Conservation (phyloP, 2,888 invertebrate genomes). For the Lysandra coridon region DNA sequence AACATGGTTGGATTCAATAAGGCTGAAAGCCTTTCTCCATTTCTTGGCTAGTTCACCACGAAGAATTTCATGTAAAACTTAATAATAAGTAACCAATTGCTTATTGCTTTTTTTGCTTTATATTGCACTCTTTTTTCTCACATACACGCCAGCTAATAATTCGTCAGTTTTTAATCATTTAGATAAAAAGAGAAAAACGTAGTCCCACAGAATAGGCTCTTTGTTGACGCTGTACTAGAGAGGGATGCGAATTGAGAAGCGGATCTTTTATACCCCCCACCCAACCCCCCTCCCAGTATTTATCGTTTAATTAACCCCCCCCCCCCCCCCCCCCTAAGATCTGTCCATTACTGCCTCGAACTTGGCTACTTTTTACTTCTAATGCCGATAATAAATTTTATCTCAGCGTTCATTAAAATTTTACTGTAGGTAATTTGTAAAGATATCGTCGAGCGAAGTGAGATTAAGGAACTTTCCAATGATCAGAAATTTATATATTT, state of each 20-base stretch:
- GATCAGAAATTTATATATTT: too few relatives aligned
- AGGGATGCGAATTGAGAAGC: slow-evolving; percentile 79
- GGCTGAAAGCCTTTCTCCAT: too few relatives aligned
- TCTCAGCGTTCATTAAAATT: slow-evolving; percentile 10
- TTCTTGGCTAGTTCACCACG: neutral
- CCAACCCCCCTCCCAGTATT: slow-evolving; percentile 57
- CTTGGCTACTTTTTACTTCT: slow-evolving; percentile 55
- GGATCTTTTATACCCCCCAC: slow-evolving; percentile 67
- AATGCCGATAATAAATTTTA: slow-evolving; percentile 47
- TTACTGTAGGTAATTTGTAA: neutral
- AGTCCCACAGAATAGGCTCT: slow-evolving; percentile 51
- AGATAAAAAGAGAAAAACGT: neutral
- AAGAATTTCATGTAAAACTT: neutral
- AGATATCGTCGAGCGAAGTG: neutral
- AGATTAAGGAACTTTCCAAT: too few relatives aligned
- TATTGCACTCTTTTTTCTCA: too few relatives aligned
- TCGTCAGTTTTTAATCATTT: too few relatives aligned
- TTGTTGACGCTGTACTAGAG: slow-evolving; percentile 74
- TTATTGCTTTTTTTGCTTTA: too few relatives aligned
- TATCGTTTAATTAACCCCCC: slow-evolving; percentile 77
- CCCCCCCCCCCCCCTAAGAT: slow-evolving; percentile 46
- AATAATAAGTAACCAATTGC: neutral
- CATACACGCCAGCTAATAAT: too few relatives aligned
- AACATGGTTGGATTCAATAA: too few relatives aligned
- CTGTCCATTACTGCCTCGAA: slow-evolving; percentile 46